Evolutionary conservation across 2,113 vertebrate genomes (phyloP), one percentile per base, ranked within the genome.

Genomic region (Acrocephalus kingi): DNA sequence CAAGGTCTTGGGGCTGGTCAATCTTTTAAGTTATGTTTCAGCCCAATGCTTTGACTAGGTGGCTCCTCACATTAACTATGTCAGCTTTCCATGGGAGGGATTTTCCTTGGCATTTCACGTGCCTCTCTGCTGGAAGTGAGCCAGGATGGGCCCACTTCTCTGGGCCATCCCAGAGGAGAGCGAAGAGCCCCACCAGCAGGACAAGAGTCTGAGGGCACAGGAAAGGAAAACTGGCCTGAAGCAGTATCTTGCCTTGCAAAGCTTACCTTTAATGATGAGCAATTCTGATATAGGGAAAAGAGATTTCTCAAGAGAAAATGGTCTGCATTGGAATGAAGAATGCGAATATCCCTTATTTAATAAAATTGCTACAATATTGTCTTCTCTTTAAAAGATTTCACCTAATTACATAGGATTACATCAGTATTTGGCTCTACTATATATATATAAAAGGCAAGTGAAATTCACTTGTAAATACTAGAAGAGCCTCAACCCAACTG

Each of bases 401-500:
- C 49, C 24, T 82, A 62, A 49, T 68, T 76, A n/a, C 39, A 27
- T 37, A 43, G 51, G 75, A 80, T 83, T 56, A n/a, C 61, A 77
- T 48, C 46, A 59, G 6, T 35, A 51, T 81, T 93, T 92, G 56
- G 15, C 51, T 78, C 17, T 67, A 31, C 16, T 67, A 6, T 37
- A 35, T 67, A 6, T 37, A 35, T 59, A 71, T 6, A 86, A 58
- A 84, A 11, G 55, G 23, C 72, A 80, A 77, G 39, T 67, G 33
- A 90, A 92, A 90, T 87, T 84, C 68, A 67, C 0, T 48, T 48
- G 19, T 71, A 64, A 96, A 87, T 88, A 48, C 39, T 83, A 71
- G 66, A 90, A 93, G 23, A 94, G 30, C 19, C 56, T 87, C 85
- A 96, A 78, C 73, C 46, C 80, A 89, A 55, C 75, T 94, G 62